Evolutionary conservation across 2,888 invertebrate species (phyloP), one percentile per base, ranked within the genome.

Genomic region (Zonitis immaculata): DNA sequence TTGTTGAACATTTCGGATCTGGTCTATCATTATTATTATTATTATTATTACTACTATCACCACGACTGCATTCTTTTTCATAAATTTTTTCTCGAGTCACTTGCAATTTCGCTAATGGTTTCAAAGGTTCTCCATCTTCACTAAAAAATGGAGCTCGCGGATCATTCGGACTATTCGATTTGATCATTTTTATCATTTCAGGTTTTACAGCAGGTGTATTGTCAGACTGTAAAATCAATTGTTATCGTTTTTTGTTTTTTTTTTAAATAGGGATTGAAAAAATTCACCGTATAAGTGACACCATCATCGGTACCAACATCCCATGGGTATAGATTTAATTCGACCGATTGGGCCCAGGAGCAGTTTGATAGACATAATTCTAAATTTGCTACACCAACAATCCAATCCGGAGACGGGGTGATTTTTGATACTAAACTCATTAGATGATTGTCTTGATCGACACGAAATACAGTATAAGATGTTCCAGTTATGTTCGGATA

Each of bases 391-490:
- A 97, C 89, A 1, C 97, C 97, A 1, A 96, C 90, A 51, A 96
- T 89, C 98, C 98, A 98, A 76, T 98, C 98, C 0, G 98, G 98
- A 0, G 95, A 95, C 0, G 98, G 98, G 56, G 92, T 94, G 54
- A 99, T 82, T 89, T 95, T 98, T 3, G 95, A 91, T 0, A 96
- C 91, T 20, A 98, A 79, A 0, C 99, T 98, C 66, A 98, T 87
- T 35, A 98, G 78, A 71, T 98, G 97, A 72, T 98, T 91, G 51
- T 86, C 86, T 43, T 87, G 88, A 74, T 97, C 96, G 1, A 95
- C 95, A 44, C 95, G 82, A 74, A 96, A 96, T 5, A 91, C 88
- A 47, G 84, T 95, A 76, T 84, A 92, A 28, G 84, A 95, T 79
- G 85, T 89, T 0, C 91, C 91, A 20, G 88, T 91, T 1, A 95